A percentile compares a stretch with the other conserved stretches of the same genome.
Conservation (phyloP, 2,888 invertebrate species). For the Tipula lateralis region DNA sequence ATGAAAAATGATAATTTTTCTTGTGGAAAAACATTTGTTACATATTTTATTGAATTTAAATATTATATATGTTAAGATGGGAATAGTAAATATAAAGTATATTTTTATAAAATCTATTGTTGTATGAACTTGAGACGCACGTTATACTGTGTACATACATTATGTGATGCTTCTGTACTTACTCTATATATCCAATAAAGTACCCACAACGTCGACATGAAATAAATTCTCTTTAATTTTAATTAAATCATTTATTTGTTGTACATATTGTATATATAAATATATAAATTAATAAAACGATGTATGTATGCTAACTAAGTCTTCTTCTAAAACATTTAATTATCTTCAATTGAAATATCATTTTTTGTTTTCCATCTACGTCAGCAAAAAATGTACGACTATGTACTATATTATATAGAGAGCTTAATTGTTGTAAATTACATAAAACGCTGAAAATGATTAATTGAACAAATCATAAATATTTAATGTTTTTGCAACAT, state of each 20-base stretch:
- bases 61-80: background rate
- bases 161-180: background rate
- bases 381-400: slow-evolving; percentile 12
- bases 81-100: background rate
- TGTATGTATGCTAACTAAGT: background rate
- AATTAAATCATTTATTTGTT: background rate
- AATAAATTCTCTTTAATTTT: background rate
- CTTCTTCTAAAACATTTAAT: background rate
- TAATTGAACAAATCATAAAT: background rate
- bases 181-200: background rate
- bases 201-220: background rate
- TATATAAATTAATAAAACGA: background rate
- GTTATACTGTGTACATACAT: background rate
- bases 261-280: background rate
- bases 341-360: slow-evolving; percentile 1
- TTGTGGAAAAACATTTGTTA: background rate
- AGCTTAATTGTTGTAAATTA: background rate
- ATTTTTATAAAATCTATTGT: too few relatives aligned
- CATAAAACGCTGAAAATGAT: background rate
- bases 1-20: background rate
- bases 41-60: background rate
- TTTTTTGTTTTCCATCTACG: background rate
- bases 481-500: background rate
- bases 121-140: background rate
- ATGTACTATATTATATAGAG: background rate